phyloP scores from a whole-genome alignment of 2,113 vertebrate genomes.

The Dasyornis broadbenti region DNA sequence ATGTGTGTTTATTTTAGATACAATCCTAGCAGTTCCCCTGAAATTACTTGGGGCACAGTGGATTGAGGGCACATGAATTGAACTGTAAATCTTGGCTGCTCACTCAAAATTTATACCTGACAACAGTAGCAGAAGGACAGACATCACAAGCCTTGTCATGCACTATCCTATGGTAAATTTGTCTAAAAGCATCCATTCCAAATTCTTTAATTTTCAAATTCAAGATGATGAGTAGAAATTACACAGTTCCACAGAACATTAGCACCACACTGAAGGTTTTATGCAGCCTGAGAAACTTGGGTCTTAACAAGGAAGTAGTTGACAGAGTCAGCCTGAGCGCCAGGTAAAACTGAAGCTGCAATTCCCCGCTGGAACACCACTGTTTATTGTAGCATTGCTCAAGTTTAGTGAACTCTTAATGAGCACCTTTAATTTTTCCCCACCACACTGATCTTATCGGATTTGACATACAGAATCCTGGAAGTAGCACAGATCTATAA shows the following conservation, averaged over 20 bases:
- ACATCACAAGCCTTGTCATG: neutral
- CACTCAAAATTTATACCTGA: neutral
- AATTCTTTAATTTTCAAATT: neutral
- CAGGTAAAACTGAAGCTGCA: neutral
- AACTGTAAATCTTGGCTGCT: neutral
- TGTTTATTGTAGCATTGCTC: neutral
- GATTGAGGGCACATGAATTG: neutral
- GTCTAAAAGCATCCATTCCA: neutral
- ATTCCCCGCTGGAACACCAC: neutral
- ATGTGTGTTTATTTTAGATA: neutral
- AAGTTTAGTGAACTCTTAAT: neutral
- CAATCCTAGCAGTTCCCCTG: neutral
- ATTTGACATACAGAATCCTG: neutral
- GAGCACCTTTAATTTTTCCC: neutral
- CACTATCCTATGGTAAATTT: neutral
- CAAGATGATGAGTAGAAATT: neutral
- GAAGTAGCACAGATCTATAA: neutral
- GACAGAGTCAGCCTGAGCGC: neutral
- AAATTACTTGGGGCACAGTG: neutral
- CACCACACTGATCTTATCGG: neutral
- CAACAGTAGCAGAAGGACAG: neutral
- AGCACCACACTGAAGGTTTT: neutral
- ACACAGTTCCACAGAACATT: neutral
- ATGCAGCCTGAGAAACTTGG: neutral
- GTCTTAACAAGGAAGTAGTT: neutral